A percentile compares a stretch with the other conserved stretches of the same genome.
Evolutionary conservation across 2,797 vertebrate genomes (phyloP).

Genomic region (Nothura maculosa): DNA sequence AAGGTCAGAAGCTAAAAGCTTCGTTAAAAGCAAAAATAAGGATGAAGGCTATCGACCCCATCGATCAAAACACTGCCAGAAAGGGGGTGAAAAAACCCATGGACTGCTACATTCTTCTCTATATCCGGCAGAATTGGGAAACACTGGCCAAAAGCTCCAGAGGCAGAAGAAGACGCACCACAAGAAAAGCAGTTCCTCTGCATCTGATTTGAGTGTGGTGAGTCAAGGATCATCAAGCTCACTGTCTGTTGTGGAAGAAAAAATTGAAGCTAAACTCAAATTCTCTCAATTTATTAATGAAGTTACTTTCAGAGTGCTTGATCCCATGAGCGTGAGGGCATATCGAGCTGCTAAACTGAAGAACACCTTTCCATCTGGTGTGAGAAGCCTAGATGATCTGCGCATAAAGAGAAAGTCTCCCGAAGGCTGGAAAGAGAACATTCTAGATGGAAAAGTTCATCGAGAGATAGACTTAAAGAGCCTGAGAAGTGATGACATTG

Average conservation of each 20-base stretch:
- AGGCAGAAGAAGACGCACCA: constrained; percentile 44
- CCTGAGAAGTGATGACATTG: constrained; percentile 79
- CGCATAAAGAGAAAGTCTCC: constrained; percentile 76
- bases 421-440: constrained; percentile 73
- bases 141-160: constrained; percentile 13
- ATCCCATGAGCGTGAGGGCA: constrained; percentile 81
- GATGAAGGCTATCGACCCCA: constrained; percentile 55
- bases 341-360: constrained; percentile 73
- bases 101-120: constrained; percentile 77
- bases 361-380: constrained; percentile 37
- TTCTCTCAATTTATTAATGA: constrained; percentile 95
- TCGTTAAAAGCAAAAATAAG: constrained; percentile 67
- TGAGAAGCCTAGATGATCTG: constrained; percentile 84
- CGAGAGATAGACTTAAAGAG: constrained; percentile 82
- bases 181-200: constrained; percentile 67
- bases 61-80: constrained; percentile 66
- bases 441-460: constrained; percentile 70
- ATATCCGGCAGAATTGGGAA: constrained; percentile 60
- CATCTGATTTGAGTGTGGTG: constrained; percentile 59
- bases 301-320: constrained; percentile 88
- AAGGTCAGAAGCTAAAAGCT: constrained; percentile 81
- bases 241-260: constrained; percentile 75
- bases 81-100: constrained; percentile 55
- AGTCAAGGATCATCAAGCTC: constrained; percentile 71
- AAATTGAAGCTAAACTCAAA: constrained; percentile 85